Conservation (phyloP, 2,888 invertebrate genomes). For the Oxycera nigricornis region DNA sequence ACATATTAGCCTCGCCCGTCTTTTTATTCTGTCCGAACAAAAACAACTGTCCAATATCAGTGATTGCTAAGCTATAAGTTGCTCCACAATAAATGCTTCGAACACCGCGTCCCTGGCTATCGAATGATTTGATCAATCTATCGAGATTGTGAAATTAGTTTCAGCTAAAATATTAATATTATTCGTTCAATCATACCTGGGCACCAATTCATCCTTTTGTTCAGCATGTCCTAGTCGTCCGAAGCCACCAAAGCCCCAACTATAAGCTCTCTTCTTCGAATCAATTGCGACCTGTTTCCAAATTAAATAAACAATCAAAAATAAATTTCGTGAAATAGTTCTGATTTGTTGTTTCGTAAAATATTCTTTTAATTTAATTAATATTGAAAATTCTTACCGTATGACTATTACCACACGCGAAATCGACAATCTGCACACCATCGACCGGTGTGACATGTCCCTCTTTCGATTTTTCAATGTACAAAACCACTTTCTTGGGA, state of each 20-base stretch:
- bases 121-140: slow-evolving; percentile 87
- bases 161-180: slow-evolving; percentile 49
- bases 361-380: slow-evolving; percentile 34
- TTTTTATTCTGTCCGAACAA: slow-evolving; percentile 92
- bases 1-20: slow-evolving; percentile 95
- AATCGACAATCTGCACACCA: slow-evolving; percentile 86
- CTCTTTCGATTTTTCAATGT: slow-evolving; percentile 87
- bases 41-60: slow-evolving; percentile 75
- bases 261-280: slow-evolving; percentile 85
- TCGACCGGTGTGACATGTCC: slow-evolving; percentile 83
- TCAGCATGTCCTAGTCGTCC: slow-evolving; percentile 93
- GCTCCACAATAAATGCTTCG: slow-evolving; percentile 84
- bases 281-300: slow-evolving; percentile 77
- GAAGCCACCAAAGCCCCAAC: slow-evolving; percentile 96
- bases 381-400: slow-evolving; percentile 66
- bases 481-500: slow-evolving; percentile 84
- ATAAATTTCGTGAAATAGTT: slow-evolving; percentile 6
- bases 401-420: slow-evolving; percentile 91
- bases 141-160: not conserved
- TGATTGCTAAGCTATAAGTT: slow-evolving; percentile 84
- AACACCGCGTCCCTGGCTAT: slow-evolving; percentile 83
- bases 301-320: not conserved
- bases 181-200: slow-evolving; percentile 57
- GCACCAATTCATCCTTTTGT: slow-evolving; percentile 89
- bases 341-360: too few species aligned